Percentiles rank a stretch among this genome's conserved stretches.
These are phyloP conservation scores for Acyrthosiphon pisum DNA, from an alignment of 1,140 invertebrate species.

Conservation along the genomic window DNA sequence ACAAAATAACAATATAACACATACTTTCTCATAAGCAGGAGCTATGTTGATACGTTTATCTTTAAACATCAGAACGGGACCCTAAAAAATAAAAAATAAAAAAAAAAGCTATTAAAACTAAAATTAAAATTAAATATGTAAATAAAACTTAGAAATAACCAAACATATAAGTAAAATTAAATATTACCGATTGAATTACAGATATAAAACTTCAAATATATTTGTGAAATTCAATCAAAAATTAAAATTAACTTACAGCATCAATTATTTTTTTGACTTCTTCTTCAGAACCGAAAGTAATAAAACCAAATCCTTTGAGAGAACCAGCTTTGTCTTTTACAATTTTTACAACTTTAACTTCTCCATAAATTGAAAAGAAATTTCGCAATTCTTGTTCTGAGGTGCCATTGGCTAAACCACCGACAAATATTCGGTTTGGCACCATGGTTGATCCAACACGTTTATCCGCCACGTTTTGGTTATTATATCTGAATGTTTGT, in stretches of 20 bases:
- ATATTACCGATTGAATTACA: not conserved
- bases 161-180: not conserved
- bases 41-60: constrained; percentile 88
- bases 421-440: constrained; percentile 93
- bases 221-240: not conserved
- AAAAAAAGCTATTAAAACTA: not conserved
- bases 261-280: constrained; percentile 80
- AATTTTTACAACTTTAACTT: constrained; percentile 92
- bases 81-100: constrained; percentile 68
- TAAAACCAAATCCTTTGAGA: constrained; percentile 94
- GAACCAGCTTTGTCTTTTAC: constrained; percentile 92
- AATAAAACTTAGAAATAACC: not conserved
- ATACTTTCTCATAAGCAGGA: constrained; percentile 76
- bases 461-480: not conserved
- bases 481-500: constrained; percentile 38
- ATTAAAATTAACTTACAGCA: constrained; percentile 65
- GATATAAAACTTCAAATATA: not conserved
- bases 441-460: constrained; percentile 66
- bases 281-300: constrained; percentile 92
- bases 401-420: constrained; percentile 86
- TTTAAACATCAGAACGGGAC: constrained; percentile 77
- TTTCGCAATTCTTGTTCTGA: constrained; percentile 83
- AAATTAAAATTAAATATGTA: not conserved
- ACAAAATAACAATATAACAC: constrained; percentile 25
- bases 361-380: constrained; percentile 85